Conservation (phyloP, 2,888 invertebrate genomes). For the Lamellibrachia satsuma region DNA sequence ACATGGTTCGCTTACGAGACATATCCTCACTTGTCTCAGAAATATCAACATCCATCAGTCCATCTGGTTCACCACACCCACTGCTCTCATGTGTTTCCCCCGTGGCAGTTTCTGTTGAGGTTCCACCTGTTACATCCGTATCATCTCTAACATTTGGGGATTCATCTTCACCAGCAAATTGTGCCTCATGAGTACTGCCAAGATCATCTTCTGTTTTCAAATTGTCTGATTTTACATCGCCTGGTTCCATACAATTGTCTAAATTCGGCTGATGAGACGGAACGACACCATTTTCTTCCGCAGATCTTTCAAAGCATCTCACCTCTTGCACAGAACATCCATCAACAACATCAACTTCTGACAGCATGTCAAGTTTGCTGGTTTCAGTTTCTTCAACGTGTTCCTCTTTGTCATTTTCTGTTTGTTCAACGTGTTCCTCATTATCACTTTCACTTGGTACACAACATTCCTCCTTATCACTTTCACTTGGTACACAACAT, state of each 20-base stretch:
- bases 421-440: neutral
- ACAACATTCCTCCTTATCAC: neutral
- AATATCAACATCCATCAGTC: neutral
- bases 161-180: neutral
- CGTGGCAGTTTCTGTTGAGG: neutral
- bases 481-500: neutral
- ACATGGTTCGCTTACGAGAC: neutral
- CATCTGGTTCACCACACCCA: neutral
- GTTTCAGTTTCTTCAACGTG: neutral
- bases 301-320: neutral
- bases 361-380: neutral
- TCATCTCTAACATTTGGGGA: neutral
- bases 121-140: neutral
- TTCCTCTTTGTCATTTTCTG: neutral
- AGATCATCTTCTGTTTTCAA: neutral
- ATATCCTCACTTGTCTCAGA: neutral
- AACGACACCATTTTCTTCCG: neutral
- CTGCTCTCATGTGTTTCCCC: neutral
- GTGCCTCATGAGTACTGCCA: neutral
- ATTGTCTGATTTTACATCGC: neutral
- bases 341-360: constrained; percentile 14
- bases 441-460: neutral
- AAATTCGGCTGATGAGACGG: neutral
- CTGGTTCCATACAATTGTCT: neutral
- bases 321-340: neutral